Base-by-base conservation (phyloP, 1,140 invertebrate genomes). In the Ceratosolen solmsi region DNA sequence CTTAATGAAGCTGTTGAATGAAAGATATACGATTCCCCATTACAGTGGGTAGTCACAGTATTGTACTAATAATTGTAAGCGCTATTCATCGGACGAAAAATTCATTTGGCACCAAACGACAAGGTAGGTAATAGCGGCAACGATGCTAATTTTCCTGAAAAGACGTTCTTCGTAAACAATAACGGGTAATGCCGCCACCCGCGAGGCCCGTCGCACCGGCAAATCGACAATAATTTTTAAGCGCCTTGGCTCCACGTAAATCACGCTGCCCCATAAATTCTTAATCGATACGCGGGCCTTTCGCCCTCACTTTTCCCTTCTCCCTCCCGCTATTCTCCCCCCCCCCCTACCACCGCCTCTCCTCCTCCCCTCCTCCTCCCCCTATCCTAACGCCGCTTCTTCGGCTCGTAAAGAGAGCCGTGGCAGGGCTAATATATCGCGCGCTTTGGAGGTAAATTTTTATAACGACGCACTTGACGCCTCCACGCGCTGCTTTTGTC, bases 131-230 rank as follows among this genome's bases (percentile, higher is more conserved):
- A n/a, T n/a, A n/a, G n/a, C n/a, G n/a, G n/a, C n/a, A n/a, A n/a
- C n/a, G n/a, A 56, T 65, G 73, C 77, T 80, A 84, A 80, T 76
- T 70, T n/a, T 30, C 5, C 22, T 76, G 58, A 84, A 75, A 83
- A 74, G 76, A 76, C 41, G 68, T 76, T 75, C 70, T 79, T 63
- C 30, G 51, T 56, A 74, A 74, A 56, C 41, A 74, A 36, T 74
- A n/a, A n/a, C 71, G 27, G 20, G 27, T 73, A 73, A 51, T 0
- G 25, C 27, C 41, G 22, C 36, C 70, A 36, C 36, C 25, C n/a
- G 70, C 38, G 70, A 49, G 22, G 33, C 70, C 1, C 51, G 65
- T 33, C 8, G 8, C 65, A 54, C 20, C 13, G 17, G 27, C 51
- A 36, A 74, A 74, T 74, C 71, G 49, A 1, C 51, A 49, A 74